phyloP scores from a whole-genome alignment of 1,140 invertebrate species.

The Pachypsylla venusta region DNA sequence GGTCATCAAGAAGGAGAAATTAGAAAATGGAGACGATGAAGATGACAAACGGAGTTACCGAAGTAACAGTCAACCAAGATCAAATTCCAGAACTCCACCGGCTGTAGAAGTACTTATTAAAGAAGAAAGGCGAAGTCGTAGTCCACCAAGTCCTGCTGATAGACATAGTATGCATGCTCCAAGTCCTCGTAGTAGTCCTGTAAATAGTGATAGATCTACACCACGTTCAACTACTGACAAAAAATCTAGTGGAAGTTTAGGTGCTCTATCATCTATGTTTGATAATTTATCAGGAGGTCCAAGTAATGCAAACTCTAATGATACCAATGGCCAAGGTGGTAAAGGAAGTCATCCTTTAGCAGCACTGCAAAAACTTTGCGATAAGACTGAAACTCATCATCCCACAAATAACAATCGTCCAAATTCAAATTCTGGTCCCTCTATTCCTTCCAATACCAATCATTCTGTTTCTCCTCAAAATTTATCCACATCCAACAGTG shows the following conservation, averaged over 20 bases:
- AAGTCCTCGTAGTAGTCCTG: constrained; percentile 49
- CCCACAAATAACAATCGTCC: constrained; percentile 13
- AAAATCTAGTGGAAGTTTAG: constrained; percentile 52
- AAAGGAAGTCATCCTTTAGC: constrained; percentile 72
- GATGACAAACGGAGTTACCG: constrained; percentile 28
- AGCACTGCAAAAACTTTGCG: constrained; percentile 83
- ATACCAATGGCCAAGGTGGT: constrained; percentile 39
- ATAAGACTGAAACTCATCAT: constrained; percentile 71
- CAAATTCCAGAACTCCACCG: constrained; percentile 30
- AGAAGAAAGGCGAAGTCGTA: constrained; percentile 29
- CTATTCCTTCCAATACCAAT: neutral
- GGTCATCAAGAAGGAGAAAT: constrained; percentile 29
- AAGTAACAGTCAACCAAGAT: constrained; percentile 19
- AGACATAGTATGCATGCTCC: constrained; percentile 22
- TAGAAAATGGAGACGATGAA: constrained; percentile 33
- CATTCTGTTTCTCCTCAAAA: neutral
- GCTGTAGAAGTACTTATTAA: constrained; percentile 38
- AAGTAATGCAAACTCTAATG: constrained; percentile 28
- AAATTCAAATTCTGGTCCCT: constrained; percentile 10
- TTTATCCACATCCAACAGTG: constrained; percentile 13
- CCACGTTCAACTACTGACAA: constrained; percentile 50
- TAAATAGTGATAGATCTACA: constrained; percentile 55
- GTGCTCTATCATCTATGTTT: constrained; percentile 77
- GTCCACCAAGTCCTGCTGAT: neutral
- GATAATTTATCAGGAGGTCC: constrained; percentile 54